Conservation (phyloP, 2,797 vertebrate species). For the Lagodon rhomboides region DNA sequence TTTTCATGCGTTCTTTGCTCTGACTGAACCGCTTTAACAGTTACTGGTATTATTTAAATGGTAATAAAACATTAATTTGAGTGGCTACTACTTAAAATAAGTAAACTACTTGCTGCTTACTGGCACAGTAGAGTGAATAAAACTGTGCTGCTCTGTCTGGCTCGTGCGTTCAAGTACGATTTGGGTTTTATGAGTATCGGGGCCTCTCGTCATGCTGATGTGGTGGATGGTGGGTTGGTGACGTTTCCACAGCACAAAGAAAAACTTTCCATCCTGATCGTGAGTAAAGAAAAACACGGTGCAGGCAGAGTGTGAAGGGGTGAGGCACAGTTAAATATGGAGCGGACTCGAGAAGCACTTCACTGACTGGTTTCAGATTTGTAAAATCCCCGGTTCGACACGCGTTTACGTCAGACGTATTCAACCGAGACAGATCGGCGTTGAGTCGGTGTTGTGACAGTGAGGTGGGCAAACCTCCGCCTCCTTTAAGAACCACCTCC, state of each 20-base stretch:
- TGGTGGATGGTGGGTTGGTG: slow-evolving; percentile 52
- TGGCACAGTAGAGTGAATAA: background rate
- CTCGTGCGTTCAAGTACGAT: background rate
- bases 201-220: slow-evolving; percentile 53
- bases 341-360: slow-evolving; percentile 60
- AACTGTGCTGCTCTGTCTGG: slow-evolving; percentile 14
- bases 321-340: slow-evolving; percentile 77
- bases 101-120: background rate
- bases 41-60: background rate
- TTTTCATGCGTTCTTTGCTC: background rate
- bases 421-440: slow-evolving; percentile 21
- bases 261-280: slow-evolving; percentile 24
- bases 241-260: slow-evolving; percentile 37
- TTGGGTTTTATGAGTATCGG: slow-evolving; percentile 16
- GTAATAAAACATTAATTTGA: background rate
- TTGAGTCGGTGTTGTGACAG: background rate
- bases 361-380: slow-evolving; percentile 69
- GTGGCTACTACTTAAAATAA: background rate
- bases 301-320: slow-evolving; percentile 59
- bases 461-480: slow-evolving; percentile 6
- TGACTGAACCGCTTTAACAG: background rate
- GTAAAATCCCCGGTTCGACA: slow-evolving; percentile 80
- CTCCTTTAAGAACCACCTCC: slow-evolving; percentile 1
- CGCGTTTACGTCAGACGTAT: slow-evolving; percentile 42
- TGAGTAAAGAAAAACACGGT: slow-evolving; percentile 51